Conservation (phyloP, 2,113 vertebrate genomes). For the Abramis brama region DNA sequence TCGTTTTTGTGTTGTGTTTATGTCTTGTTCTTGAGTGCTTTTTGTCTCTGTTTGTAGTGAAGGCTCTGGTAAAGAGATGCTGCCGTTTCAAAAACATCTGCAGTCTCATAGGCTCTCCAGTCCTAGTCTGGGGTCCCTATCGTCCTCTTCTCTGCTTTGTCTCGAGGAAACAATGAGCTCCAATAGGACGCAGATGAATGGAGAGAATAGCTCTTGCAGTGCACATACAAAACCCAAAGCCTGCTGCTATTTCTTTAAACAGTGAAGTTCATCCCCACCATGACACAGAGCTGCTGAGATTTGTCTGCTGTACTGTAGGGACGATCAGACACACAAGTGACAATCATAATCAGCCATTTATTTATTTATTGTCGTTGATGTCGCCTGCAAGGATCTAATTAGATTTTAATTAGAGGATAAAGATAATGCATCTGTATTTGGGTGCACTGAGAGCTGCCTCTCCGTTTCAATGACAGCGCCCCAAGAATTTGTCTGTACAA, state of each 20-base stretch:
- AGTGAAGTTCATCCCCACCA: not conserved
- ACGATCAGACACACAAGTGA: constrained; percentile 2
- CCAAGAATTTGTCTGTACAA: not conserved
- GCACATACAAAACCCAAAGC: constrained; percentile 14
- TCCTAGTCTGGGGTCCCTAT: not conserved
- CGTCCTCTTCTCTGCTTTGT: constrained; percentile 2
- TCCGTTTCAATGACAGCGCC: not conserved
- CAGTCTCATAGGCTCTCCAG: not conserved
- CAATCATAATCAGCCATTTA: not conserved
- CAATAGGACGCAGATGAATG: constrained; percentile 4
- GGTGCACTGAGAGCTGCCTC: not conserved
- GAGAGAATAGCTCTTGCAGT: constrained; percentile 4
- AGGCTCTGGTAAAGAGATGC: constrained; percentile 17
- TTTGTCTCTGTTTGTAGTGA: constrained; percentile 10
- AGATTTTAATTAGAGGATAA: constrained; percentile 34
- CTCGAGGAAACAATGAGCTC: constrained; percentile 15
- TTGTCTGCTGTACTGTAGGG: constrained; percentile 36
- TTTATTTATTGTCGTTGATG: constrained; percentile 7
- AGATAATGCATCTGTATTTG: constrained; percentile 22
- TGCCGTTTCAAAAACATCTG: constrained; percentile 16
- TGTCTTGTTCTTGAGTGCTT: constrained; percentile 16
- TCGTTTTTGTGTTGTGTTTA: constrained; percentile 1
- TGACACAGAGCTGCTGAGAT: not conserved
- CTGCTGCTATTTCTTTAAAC: constrained; percentile 15
- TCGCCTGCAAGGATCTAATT: constrained; percentile 17